Base-by-base conservation (phyloP, 2,113 vertebrate genomes). In the Pseudorectes ferrugineus region DNA sequence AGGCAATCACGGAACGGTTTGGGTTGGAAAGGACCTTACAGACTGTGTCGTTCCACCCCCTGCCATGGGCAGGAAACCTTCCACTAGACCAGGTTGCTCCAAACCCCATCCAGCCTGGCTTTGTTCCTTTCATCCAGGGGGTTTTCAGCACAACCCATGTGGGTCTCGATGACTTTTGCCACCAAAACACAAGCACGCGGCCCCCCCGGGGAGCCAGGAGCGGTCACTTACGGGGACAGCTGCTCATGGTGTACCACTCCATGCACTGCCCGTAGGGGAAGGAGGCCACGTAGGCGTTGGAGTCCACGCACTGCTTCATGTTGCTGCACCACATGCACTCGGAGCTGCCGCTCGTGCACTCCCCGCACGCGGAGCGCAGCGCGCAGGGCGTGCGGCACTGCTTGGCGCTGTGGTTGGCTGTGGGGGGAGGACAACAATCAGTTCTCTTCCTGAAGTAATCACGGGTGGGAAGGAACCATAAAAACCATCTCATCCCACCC, bases 271-370 rank as follows among this genome's bases (percentile, higher is more conserved):
- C 99, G 3, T 98, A 99, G 49, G 99, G 99, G 96, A 99, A 99
- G n/a, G 99, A 99, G 80, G 99, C 99, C 96, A 99, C 99, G 9
- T 99, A 99, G 15, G 99, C 99, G 12, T 99, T 99, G 78, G 99
- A 99, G 97, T 99, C 99, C 16, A 99, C 99, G 2, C 99, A 99
- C 97, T 99, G 99, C 96, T 98, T 98, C 99, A 99, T 99, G 98
- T 99, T 99, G 98, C 99, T 99, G 98, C 99, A 99, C 99, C 99
- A 99, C 99, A 99, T 99, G 94, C 99, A 99, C 97, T 99, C 99
- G 0, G 99, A 99, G 98, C 98, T 99, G 98, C 98, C 98, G 54
- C 98, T 99, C 31, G 99, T 99, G 92, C 99, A 99, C 61, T 99
- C 99, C 5, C 97, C 98, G 79, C 99, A 99, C 1, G 98, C 94